These are phyloP conservation scores for Drosophila triauraria DNA, from an alignment of 1,140 invertebrate species.

Conservation along the genomic window DNA sequence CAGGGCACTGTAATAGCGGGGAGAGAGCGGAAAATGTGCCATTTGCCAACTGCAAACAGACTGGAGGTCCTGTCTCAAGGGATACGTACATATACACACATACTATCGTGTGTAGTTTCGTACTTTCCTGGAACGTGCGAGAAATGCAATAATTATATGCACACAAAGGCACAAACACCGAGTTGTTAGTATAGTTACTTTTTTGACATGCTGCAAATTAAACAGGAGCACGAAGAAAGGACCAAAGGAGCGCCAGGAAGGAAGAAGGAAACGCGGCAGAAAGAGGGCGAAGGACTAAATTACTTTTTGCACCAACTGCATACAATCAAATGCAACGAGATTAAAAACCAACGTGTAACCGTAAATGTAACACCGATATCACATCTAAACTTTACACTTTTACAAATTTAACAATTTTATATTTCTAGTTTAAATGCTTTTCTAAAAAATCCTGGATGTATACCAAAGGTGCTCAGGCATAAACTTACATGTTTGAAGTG, in stretches of 20 bases:
- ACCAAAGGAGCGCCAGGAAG: conserved; percentile 8
- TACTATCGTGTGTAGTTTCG: conserved; percentile 28
- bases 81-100: not conserved
- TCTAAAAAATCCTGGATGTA: too few relatives aligned
- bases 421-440: too few relatives aligned
- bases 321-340: conserved; percentile 80
- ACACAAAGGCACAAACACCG: conserved; percentile 60
- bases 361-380: conserved; percentile 39
- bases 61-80: conserved; percentile 24
- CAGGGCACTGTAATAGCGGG: conserved; percentile 43
- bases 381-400: conserved; percentile 20
- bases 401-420: not conserved
- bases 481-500: too few relatives aligned
- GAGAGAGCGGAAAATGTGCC: conserved; percentile 70
- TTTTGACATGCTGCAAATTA: conserved; percentile 83
- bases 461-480: too few relatives aligned
- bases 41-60: conserved; percentile 79
- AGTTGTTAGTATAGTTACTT: conserved; percentile 38
- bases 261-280: not conserved
- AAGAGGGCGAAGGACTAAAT: conserved; percentile 52
- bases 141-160: conserved; percentile 83
- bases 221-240: conserved; percentile 56
- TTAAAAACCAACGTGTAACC: conserved; percentile 74
- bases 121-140: conserved; percentile 70
- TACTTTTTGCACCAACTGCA: conserved; percentile 75